Base-by-base conservation (phyloP, 2,113 vertebrate genomes). In the Thymallus thymallus region DNA sequence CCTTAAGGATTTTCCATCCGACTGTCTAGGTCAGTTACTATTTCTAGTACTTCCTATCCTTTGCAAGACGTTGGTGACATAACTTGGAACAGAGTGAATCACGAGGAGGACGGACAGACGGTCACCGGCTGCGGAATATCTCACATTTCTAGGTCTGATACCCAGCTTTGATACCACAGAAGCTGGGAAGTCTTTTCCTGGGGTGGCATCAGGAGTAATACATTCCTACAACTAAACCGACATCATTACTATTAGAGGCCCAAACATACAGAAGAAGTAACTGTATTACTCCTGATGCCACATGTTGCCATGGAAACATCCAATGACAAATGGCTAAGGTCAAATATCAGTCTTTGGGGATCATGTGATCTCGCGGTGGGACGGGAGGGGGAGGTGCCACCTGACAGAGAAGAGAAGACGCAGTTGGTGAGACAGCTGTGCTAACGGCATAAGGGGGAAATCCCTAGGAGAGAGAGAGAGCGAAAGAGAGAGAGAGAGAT, bases 171-270 rank as follows among this genome's bases (percentile, higher is more conserved):
- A 41, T 41, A 78, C 79, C 77, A 78, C 73, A 74, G 24, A 80
- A 86, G 76, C 79, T 85, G 86, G 89, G 86, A 88, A 90, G 86
- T 82, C 79, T n/a, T n/a, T n/a, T n/a, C n/a, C n/a, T n/a, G n/a
- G n/a, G n/a, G n/a, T n/a, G n/a, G n/a, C n/a, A n/a, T n/a, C n/a
- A n/a, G n/a, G n/a, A n/a, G n/a, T n/a, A n/a, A n/a, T n/a, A n/a
- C n/a, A n/a, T 46, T 46, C 45, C 45, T 3, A 6, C 41, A 3
- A 55, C 70, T 68, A 29, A 74, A 74, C 76, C 77, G 75, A 55
- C 78, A 83, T 64, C 5, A 5, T 45, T 66, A 66, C 72, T 32
- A 24, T 0, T n/a, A 26, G 26, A 1, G 26, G 26, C 26, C n/a
- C 60, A 20, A 1, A 41, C 5, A 26, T 23, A 0, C 77, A 4